Evolutionary conservation across 53 echinoderm and acorn worm genomes (phyloP), one percentile per base, ranked within the genome.

Genomic region (Mesocentrotus franciscanus): DNA sequence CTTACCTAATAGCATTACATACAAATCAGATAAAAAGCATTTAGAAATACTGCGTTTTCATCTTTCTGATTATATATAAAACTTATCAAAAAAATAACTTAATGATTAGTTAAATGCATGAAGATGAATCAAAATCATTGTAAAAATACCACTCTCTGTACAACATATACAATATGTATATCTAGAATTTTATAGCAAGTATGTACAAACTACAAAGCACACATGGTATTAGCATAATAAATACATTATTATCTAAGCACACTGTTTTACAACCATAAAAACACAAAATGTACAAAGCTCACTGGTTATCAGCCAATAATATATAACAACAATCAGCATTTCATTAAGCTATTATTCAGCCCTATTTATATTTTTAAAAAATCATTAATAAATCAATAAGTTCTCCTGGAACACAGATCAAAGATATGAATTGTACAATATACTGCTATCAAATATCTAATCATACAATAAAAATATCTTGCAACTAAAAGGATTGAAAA

Each of bases 171-270:
- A 68, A 66, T 76, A 76, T 20, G 20, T 64, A 64, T 76, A 30
- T 76, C 33, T 14, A 32, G 13, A 76, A 76, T 42, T 10, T n/a
- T n/a, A n/a, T 42, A 36, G 6, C 75, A 30, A 81, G 1, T 81
- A 81, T 81, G 81, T 42, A 81, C 81, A 81, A 81, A 81, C 18
- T 42, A 81, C 79, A 81, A 81, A 81, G 81, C 81, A 81, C 81
- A 42, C 81, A 81, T 20, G 22, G 18, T 78, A 42, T 74, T 7
- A 42, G 36, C 81, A 81, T 39, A 81, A 42, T 81, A 42, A 39
- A 81, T 81, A 30, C 11, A 74, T 74, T 0, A 17, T 81, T 0
- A 17, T 81, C 22, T 39, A 81, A 81, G 16, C 16, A 81, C 15
- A 76, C 76, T 17, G 14, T 49, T 39, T 36, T 39, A 33, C 8